Base-by-base conservation (phyloP, 2,888 invertebrate genomes). In the Cancer borealis region DNA sequence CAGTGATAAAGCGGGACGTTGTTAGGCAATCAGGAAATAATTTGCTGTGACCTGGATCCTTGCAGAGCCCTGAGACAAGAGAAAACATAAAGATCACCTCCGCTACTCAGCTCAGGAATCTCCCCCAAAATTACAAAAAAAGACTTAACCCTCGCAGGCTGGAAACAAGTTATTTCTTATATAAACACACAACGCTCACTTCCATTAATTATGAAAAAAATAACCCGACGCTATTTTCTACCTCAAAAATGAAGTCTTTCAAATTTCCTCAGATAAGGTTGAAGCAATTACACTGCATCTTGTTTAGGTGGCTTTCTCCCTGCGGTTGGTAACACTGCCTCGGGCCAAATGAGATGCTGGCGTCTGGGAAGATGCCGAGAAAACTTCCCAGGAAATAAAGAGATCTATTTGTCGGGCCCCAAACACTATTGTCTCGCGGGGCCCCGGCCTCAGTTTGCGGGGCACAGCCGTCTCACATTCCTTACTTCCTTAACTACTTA, bases 381-480 rank as follows among this genome's bases (percentile, higher is more conserved):
- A 93, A 90, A 90, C 91, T 91, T 93, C 93, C 93, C 93, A 93
- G 91, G 73, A 93, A 90, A 91, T 93, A 91, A 91, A 91, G 84
- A 26, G 45, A 73, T 89, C 88, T 89, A 39, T 93, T 93, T 93
- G 89, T 47, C 14, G 89, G 84, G 49, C 88, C 88, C 89, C 66
- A 54, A 54, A 93, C 89, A 92, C 92, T 46, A 54, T 66, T 60
- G 66, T 88, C 60, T 88, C 88, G 45, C 49, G 88, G 88, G 66
- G 54, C 45, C 49, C 66, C 66, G 45, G 21, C 66, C 46, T 88
- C 92, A 60, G 39, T 46, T 87, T 46, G 39, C 39, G 92, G 87
- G 87, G 49, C 46, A n/a, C 66, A 39, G 73, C 60, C 90, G 54
- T 39, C 90, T n/a, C 47, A 54, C 47, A 46, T 49, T 88, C 47